Evolutionary conservation across 2,888 invertebrate species (phyloP).

Genomic region (Bhutanitis thaidina): DNA sequence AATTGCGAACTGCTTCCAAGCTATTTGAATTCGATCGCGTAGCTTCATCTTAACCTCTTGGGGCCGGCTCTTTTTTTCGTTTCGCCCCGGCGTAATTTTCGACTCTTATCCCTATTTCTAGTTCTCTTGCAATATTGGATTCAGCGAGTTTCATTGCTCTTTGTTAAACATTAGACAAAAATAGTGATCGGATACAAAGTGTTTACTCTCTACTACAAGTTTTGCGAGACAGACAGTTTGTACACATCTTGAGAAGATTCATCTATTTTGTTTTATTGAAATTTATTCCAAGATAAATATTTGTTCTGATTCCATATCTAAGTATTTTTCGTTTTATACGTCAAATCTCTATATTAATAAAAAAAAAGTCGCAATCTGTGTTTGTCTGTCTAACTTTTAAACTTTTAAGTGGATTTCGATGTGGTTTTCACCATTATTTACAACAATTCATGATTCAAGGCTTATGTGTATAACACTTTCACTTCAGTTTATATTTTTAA

Average conservation of each 20-base stretch:
- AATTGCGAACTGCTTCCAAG: constrained; percentile 20
- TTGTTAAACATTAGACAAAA: constrained; percentile 32
- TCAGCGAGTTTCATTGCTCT: constrained; percentile 36
- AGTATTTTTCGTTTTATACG: no score
- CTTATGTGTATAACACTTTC: no score
- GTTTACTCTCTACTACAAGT: constrained; percentile 17
- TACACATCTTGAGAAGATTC: neutral
- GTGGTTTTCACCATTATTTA: no score
- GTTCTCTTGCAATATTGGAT: constrained; percentile 34
- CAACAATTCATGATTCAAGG: no score
- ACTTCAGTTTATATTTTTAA: no score
- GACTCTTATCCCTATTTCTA: constrained; percentile 39
- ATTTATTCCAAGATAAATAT: neutral
- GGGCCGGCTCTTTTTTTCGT: constrained; percentile 32
- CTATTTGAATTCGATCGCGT: constrained; percentile 31
- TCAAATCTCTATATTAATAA: no score
- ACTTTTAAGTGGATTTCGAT: no score
- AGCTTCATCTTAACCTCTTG: constrained; percentile 38
- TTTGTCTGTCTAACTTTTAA: no score
- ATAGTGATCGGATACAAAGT: constrained; percentile 18
- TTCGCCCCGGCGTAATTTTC: constrained; percentile 43
- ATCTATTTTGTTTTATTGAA: neutral
- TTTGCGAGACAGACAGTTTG: neutral
- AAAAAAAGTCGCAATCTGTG: no score
- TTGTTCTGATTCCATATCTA: no score